A percentile compares a stretch with the other conserved stretches of the same genome.
Conservation (phyloP, 2,797 vertebrate species). For the Tapirus indicus region DNA sequence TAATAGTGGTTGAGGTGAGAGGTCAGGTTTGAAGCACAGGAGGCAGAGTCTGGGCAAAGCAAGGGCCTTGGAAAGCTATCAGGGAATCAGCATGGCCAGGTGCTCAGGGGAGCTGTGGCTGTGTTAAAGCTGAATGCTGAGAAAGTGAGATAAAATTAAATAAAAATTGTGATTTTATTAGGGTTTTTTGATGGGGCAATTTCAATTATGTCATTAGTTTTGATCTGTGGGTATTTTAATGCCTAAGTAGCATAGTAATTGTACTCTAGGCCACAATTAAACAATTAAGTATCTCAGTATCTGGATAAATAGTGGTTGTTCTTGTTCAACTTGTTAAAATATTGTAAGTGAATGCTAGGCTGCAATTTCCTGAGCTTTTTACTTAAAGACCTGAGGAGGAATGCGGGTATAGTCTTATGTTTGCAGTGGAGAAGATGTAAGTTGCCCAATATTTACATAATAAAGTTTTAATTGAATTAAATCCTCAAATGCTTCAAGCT, state of each 20-base stretch:
- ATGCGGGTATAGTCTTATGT: not conserved
- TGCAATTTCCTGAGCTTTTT: slow-evolving; percentile 61
- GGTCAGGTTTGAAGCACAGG: not conserved
- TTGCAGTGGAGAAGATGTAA: slow-evolving; percentile 53
- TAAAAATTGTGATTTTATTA: slow-evolving; percentile 61
- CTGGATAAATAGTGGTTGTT: slow-evolving; percentile 54
- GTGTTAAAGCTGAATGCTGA: slow-evolving; percentile 49
- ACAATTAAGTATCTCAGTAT: slow-evolving; percentile 53
- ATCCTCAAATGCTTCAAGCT: slow-evolving; percentile 31
- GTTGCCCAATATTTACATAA: slow-evolving; percentile 30
- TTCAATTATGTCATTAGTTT: slow-evolving; percentile 57
- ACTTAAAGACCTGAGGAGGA: slow-evolving; percentile 25
- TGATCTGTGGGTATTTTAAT: slow-evolving; percentile 64
- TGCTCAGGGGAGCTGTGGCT: not conserved
- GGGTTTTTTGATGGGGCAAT: not conserved
- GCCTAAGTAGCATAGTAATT: slow-evolving; percentile 42
- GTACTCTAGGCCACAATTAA: slow-evolving; percentile 54
- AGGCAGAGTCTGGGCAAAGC: not conserved
- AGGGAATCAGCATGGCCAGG: not conserved
- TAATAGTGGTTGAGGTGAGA: slow-evolving; percentile 2
- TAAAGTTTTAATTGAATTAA: slow-evolving; percentile 48
- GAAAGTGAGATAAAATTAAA: slow-evolving; percentile 60
- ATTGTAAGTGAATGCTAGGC: slow-evolving; percentile 27
- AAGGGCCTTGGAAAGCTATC: not conserved
- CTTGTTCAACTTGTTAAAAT: slow-evolving; percentile 66